These are phyloP conservation scores for Clinocottus analis DNA, from an alignment of 2,113 vertebrate species.

Conservation along the genomic window DNA sequence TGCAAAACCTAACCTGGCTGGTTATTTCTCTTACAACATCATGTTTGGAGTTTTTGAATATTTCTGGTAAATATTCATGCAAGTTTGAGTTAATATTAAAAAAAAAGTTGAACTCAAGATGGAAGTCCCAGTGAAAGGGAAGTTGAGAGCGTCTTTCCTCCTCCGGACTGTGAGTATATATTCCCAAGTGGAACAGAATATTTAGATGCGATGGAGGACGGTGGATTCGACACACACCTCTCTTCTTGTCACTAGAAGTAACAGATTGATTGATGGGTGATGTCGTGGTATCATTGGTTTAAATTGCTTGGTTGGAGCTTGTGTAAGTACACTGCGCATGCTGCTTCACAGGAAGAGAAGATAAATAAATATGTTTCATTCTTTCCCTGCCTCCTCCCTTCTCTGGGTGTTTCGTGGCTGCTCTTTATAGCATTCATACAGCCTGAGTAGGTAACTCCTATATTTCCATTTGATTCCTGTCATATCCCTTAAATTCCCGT, in stretches of 20 bases:
- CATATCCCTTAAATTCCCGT: not conserved
- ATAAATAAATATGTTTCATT: no score
- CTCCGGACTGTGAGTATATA: no score
- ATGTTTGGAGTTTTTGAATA: not conserved
- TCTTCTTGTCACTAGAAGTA: not conserved
- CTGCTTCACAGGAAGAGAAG: not conserved
- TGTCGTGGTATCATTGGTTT: not conserved
- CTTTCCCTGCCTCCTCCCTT: no score
- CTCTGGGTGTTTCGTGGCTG: no score
- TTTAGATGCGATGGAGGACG: no score
- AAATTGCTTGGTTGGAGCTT: not conserved
- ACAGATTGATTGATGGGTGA: not conserved
- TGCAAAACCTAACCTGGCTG: not conserved
- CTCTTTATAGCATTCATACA: no score
- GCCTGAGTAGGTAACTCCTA: not conserved
- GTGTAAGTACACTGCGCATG: not conserved
- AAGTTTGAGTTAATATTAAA: no score
- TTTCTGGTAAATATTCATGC: not conserved
- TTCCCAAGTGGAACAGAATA: no score
- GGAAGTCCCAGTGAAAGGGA: not conserved
- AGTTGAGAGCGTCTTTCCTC: not conserved
- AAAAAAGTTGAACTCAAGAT: no score
- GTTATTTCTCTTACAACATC: not conserved
- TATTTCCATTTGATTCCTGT: not conserved
- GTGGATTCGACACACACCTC: no score